Percentiles rank a stretch among this genome's conserved stretches.
Evolutionary conservation across 2,113 vertebrate genomes (phyloP).

Genomic region (Centropus bengalensis): DNA sequence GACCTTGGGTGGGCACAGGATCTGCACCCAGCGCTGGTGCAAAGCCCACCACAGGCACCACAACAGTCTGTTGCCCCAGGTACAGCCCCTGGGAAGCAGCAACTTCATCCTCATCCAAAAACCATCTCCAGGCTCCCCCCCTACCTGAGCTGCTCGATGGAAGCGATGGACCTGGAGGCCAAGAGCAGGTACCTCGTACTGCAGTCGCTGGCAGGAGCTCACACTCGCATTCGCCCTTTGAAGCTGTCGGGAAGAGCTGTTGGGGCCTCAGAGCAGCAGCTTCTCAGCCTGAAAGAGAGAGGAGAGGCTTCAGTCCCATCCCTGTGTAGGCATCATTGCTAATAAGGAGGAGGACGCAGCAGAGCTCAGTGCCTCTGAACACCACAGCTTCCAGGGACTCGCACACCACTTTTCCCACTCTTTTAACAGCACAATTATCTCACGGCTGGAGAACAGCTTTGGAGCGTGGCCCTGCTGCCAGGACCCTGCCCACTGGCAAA

Average conservation of each 20-base stretch:
- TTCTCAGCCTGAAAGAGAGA: slow-evolving; percentile 66
- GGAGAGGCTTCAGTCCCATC: not conserved
- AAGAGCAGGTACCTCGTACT: not conserved
- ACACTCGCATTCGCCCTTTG: not conserved
- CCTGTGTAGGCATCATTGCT: not conserved
- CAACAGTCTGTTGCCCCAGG: not conserved
- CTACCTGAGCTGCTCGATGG: not conserved
- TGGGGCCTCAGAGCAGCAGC: slow-evolving; percentile 39
- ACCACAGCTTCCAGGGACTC: not conserved
- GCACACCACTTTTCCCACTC: not conserved
- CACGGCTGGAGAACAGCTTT: not conserved
- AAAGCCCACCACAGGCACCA: fast-evolving
- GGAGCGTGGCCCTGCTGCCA: not conserved
- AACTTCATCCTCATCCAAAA: not conserved
- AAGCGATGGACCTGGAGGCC: slow-evolving; percentile 43
- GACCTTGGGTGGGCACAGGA: not conserved
- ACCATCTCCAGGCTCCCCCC: not conserved
- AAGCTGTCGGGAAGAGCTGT: not conserved
- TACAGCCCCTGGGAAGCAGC: not conserved
- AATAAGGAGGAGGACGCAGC: not conserved
- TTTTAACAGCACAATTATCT: not conserved
- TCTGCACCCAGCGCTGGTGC: not conserved
- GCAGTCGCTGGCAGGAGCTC: not conserved
- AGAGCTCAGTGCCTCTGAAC: not conserved
- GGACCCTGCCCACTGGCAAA: not conserved